A percentile compares a stretch with the other conserved stretches of the same genome.
phyloP scores from a whole-genome alignment of 2,888 invertebrate genomes.

The Halictus quadricinctus region DNA sequence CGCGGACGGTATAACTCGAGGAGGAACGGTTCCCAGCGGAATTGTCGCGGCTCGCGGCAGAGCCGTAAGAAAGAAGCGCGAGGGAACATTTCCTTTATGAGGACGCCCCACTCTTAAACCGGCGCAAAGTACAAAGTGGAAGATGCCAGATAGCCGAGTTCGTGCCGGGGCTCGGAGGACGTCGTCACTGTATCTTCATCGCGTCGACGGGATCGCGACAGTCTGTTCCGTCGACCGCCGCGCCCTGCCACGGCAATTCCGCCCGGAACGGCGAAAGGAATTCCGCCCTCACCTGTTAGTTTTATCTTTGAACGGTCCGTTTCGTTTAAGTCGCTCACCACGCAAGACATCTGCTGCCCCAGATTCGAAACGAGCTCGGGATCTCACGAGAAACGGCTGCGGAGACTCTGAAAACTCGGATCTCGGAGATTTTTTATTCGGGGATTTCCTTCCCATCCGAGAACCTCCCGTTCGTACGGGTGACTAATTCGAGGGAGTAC shows the following conservation, averaged over 20 bases:
- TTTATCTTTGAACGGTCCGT: constrained; percentile 43
- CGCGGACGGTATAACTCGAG: neutral
- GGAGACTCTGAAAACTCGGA: neutral
- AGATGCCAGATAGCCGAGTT: constrained; percentile 66
- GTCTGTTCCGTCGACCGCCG: constrained; percentile 27
- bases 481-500: neutral
- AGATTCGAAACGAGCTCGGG: constrained; percentile 4
- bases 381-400: neutral
- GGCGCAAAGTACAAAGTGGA: constrained; percentile 65
- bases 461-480: neutral
- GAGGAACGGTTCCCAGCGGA: constrained; percentile 34
- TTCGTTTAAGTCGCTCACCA: constrained; percentile 41
- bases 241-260: constrained; percentile 9
- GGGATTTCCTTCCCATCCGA: neutral
- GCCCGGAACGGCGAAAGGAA: constrained; percentile 11
- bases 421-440: neutral
- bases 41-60: constrained; percentile 23
- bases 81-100: constrained; percentile 52
- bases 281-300: constrained; percentile 24
- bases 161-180: constrained; percentile 31
- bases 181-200: constrained; percentile 67
- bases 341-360: constrained; percentile 17
- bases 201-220: constrained; percentile 52
- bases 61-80: constrained; percentile 17
- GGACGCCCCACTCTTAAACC: constrained; percentile 50